These are phyloP conservation scores for Sylvicola fuscatus DNA, from an alignment of 2,888 invertebrate species.

Conservation along the genomic window DNA sequence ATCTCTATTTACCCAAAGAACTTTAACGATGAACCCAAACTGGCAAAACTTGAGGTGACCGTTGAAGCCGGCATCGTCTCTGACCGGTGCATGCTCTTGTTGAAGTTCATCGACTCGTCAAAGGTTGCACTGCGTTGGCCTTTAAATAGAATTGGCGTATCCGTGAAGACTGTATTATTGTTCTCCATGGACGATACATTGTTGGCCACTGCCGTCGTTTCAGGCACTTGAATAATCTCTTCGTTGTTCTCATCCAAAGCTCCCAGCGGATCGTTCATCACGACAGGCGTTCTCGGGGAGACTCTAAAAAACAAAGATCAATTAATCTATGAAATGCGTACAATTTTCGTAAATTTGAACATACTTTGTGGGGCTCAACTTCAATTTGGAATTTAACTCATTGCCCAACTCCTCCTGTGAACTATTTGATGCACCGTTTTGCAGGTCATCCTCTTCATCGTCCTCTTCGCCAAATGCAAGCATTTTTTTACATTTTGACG, in stretches of 20 bases:
- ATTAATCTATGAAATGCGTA: constrained; percentile 1
- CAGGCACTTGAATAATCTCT: constrained; percentile 10
- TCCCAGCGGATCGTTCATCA: constrained; percentile 81
- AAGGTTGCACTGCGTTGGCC: constrained; percentile 34
- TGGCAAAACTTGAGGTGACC: constrained; percentile 57
- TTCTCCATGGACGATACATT: constrained; percentile 11
- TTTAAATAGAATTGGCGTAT: constrained; percentile 47
- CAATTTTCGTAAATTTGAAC: constrained; percentile 3
- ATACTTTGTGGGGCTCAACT: constrained; percentile 22
- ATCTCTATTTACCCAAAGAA: constrained; percentile 51
- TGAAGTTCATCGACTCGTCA: constrained; percentile 30
- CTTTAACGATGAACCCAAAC: constrained; percentile 63
- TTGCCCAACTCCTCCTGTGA: constrained; percentile 1
- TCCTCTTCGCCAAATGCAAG: constrained; percentile 5
- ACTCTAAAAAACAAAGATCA: constrained; percentile 24
- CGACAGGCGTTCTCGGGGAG: constrained; percentile 65
- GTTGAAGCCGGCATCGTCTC: constrained; percentile 52
- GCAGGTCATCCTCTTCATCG: constrained; percentile 16
- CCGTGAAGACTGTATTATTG: constrained; percentile 29
- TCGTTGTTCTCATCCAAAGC: constrained; percentile 36
- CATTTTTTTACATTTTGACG: constrained; percentile 5
- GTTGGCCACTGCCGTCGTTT: constrained; percentile 11
- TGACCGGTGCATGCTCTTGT: constrained; percentile 39
- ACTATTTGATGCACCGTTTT: constrained; percentile 10
- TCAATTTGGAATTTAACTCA: neutral